Base-by-base conservation (phyloP, 2,888 invertebrate genomes). In the Molanna angustata region DNA sequence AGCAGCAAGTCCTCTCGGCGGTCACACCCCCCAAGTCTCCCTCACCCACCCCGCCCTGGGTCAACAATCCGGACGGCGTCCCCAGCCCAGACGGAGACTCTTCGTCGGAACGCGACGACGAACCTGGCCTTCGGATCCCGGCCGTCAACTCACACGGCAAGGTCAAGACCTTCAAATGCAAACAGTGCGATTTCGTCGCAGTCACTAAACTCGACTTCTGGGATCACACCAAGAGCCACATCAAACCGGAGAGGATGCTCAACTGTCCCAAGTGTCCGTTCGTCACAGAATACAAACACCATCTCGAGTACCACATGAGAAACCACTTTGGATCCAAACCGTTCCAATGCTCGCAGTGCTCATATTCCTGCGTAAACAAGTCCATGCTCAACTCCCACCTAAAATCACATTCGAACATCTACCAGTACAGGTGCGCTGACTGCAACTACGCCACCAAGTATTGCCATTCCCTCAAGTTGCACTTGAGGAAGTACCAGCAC, bases 351-450 rank as follows among this genome's bases (percentile, higher is more conserved):
- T 81, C 82, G 58, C 86, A 92, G 66, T 98, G 97, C 69, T 79
- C 82, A 14, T 94, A 94, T 65, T 82, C 86, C 0, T 97, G 96
- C 67, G 95, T 96, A n/a, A 97, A 95, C 74, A 95, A 96, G 69
- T 97, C 97, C 0, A 99, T 99, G 99, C 78, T 99, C 49, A 98
- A 95, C 72, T 96, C 95, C 1, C 99, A 99, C 68, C 82, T 95
- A 66, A 99, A 99, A 68, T 94, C 94, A 0, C 99, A 99, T 71
- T 90, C 90, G 0, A 88, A 86, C 60, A 79, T 95, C 1, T 95
- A 95, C 66, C 94, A 94, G 66, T 97, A 94, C 69, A 82, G 92
- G 31, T 99, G 99, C 68, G 78, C 86, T 0, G 89, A 95, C 67
- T 99, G 99, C 69, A 86, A 86, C 50, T 99, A 98, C 68, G 94